Percentiles rank a stretch among this genome's conserved stretches.
phyloP scores from a whole-genome alignment of 2,888 invertebrate genomes.

The Tromatobia lineatoria region DNA sequence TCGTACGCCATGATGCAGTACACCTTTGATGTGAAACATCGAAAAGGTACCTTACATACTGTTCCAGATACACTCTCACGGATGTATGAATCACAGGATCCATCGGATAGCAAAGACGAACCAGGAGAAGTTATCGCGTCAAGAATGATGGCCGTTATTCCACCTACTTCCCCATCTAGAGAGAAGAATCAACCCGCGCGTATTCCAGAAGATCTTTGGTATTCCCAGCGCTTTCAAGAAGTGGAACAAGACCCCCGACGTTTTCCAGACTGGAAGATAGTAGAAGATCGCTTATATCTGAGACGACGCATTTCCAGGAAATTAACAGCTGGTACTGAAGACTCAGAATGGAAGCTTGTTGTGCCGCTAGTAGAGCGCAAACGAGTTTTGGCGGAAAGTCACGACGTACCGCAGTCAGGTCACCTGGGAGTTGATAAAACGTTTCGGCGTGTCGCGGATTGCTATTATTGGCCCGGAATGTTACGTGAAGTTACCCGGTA shows the following conservation, averaged over 20 bases:
- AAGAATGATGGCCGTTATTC: no score
- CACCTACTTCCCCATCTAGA: not conserved
- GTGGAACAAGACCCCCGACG: constrained; percentile 14
- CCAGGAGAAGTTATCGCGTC: no score
- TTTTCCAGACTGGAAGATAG: constrained; percentile 53
- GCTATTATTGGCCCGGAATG: constrained; percentile 71
- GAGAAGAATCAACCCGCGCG: no score
- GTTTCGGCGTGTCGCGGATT: not conserved
- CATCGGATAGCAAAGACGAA: no score
- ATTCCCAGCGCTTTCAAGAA: constrained; percentile 34
- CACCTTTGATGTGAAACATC: constrained; percentile 38
- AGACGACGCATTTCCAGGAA: not conserved
- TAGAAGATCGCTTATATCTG: not conserved
- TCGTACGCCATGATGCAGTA: constrained; percentile 49
- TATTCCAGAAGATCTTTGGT: constrained; percentile 46
- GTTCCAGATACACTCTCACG: constrained; percentile 65
- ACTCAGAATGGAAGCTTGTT: constrained; percentile 66
- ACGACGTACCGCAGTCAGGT: constrained; percentile 59
- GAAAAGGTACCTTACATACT: constrained; percentile 4
- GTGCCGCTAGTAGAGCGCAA: constrained; percentile 50
- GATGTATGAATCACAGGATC: constrained; percentile 49
- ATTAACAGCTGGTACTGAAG: not conserved
- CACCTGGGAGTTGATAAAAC: constrained; percentile 71
- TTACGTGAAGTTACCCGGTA: constrained; percentile 59
- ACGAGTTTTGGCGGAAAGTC: constrained; percentile 52